These are phyloP conservation scores for Macrotus californicus DNA, from an alignment of 2,113 vertebrate species.

Conservation along the genomic window DNA sequence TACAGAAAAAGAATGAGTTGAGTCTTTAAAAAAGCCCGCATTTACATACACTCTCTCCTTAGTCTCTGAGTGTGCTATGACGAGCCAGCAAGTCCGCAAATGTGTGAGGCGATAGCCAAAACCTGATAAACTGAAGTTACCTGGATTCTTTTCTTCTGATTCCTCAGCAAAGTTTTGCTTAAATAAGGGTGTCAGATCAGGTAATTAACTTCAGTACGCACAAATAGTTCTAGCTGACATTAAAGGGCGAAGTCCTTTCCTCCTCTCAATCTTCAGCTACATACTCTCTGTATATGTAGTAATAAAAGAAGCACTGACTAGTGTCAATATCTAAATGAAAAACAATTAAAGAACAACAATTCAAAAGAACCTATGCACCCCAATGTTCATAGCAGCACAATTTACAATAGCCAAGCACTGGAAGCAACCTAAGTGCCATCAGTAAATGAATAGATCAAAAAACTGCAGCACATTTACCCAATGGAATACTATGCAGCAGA, in stretches of 20 bases:
- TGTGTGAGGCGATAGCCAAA: background rate
- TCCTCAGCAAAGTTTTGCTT: background rate
- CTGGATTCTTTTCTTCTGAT: background rate
- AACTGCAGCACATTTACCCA: no score
- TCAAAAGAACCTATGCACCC: no score
- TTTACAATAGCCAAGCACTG: no score
- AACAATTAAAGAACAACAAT: conserved; percentile 37
- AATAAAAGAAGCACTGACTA: conserved; percentile 23
- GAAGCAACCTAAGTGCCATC: no score
- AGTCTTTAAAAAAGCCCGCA: background rate
- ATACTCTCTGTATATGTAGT: conserved; percentile 34
- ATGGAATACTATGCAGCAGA: no score
- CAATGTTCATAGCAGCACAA: no score
- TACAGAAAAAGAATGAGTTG: background rate
- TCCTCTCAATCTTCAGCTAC: background rate
- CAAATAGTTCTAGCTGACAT: background rate
- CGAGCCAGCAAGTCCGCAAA: background rate
- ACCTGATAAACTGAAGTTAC: background rate
- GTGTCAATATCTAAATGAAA: conserved; percentile 27
- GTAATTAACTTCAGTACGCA: background rate
- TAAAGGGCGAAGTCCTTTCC: background rate
- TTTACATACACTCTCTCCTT: background rate
- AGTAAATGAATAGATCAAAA: no score
- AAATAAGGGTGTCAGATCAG: background rate
- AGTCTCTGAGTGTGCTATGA: no score